Evolutionary conservation across 1,140 invertebrate species (phyloP).

Genomic region (Nephotettix cincticeps): DNA sequence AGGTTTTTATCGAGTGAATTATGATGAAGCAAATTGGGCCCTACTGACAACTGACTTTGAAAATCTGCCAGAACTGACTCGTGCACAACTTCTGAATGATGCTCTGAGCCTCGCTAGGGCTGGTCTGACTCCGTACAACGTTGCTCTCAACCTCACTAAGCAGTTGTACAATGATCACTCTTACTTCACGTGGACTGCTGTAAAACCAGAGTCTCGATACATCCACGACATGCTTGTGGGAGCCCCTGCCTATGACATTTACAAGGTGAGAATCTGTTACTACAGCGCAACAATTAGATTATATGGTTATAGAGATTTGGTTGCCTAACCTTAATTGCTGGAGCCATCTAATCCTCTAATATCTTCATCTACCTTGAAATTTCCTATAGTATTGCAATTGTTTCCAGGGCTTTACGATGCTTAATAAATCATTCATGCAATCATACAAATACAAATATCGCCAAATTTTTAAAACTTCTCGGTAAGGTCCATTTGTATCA

Average conservation of each 20-base stretch:
- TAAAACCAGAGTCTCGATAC: slow-evolving; percentile 42
- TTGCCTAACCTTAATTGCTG: too few relatives aligned
- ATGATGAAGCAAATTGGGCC: slow-evolving; percentile 54
- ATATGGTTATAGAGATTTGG: too few relatives aligned
- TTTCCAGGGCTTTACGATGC: too few relatives aligned
- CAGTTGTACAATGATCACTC: slow-evolving; percentile 54
- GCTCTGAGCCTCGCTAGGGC: slow-evolving; percentile 55
- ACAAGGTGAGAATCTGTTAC: slow-evolving; percentile 7
- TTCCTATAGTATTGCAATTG: too few relatives aligned
- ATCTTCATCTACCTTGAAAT: too few relatives aligned
- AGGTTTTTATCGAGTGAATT: slow-evolving; percentile 59
- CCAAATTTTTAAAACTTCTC: too few relatives aligned
- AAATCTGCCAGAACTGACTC: slow-evolving; percentile 50
- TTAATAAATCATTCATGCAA: too few relatives aligned
- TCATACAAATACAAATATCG: too few relatives aligned
- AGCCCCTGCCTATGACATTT: background rate
- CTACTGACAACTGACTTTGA: slow-evolving; percentile 49
- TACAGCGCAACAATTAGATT: too few relatives aligned
- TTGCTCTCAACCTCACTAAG: slow-evolving; percentile 51
- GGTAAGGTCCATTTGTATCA: too few relatives aligned
- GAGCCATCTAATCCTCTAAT: too few relatives aligned
- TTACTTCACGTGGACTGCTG: slow-evolving; percentile 56
- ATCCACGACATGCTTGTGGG: slow-evolving; percentile 44
- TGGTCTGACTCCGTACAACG: slow-evolving; percentile 48
- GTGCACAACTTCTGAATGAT: slow-evolving; percentile 63